phyloP scores from a whole-genome alignment of 2,888 invertebrate species.

The Horisme vitalbata region DNA sequence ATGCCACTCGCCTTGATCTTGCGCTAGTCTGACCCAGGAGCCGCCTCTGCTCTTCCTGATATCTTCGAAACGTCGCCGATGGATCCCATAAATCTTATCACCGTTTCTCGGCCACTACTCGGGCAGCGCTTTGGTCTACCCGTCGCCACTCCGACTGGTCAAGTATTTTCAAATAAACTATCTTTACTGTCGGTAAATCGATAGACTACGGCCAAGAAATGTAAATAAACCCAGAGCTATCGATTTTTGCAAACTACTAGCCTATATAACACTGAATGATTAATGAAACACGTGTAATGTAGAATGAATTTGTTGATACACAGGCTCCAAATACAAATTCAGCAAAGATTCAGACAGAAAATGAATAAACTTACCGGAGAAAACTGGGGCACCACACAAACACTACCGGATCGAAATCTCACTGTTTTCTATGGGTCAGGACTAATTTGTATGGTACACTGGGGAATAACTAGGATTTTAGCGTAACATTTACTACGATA shows the following conservation, averaged over 20 bases:
- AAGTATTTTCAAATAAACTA: no score
- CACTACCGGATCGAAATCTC: slow-evolving; percentile 8
- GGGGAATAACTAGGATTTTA: slow-evolving; percentile 1
- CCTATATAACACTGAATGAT: not conserved
- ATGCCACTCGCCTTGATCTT: no score
- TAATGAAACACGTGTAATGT: not conserved
- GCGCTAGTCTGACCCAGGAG: no score
- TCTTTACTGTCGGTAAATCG: no score
- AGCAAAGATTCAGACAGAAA: not conserved
- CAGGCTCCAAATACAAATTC: not conserved
- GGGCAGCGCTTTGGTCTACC: no score
- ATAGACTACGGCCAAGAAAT: slow-evolving; percentile 35
- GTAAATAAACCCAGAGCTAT: slow-evolving; percentile 41
- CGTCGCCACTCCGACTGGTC: no score
- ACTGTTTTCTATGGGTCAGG: not conserved
- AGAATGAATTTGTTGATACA: not conserved
- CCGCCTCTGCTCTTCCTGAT: no score
- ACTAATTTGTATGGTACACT: not conserved
- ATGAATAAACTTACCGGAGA: slow-evolving; percentile 12
- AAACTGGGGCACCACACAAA: slow-evolving; percentile 2
- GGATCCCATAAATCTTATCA: no score
- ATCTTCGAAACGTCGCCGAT: no score
- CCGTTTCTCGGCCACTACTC: no score
- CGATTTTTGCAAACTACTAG: slow-evolving; percentile 24
- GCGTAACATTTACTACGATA: not conserved